These are phyloP conservation scores for Drosophila tropicalis DNA, from an alignment of 1,140 invertebrate genomes.

Conservation along the genomic window DNA sequence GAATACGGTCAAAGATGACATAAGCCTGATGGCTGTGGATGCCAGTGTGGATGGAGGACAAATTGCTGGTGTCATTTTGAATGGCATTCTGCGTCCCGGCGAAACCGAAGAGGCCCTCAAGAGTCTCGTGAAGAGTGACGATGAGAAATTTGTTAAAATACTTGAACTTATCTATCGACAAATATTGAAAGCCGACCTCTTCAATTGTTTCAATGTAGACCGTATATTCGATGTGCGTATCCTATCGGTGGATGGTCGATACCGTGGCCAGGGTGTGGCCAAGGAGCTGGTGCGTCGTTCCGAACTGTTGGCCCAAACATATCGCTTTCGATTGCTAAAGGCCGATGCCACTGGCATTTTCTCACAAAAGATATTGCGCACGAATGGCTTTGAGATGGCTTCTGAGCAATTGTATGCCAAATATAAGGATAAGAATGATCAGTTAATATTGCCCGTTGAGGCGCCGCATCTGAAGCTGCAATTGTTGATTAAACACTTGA, in stretches of 20 bases:
- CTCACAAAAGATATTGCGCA: conserved; percentile 89
- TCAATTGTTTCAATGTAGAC: conserved; percentile 87
- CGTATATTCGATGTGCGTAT: conserved; percentile 92
- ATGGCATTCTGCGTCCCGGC: conserved; percentile 85
- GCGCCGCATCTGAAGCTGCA: conserved; percentile 87
- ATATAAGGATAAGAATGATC: conserved; percentile 85
- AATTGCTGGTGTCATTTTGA: conserved; percentile 88
- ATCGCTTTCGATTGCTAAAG: conserved; percentile 89
- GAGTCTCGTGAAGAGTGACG: conserved; percentile 85
- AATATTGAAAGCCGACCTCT: conserved; percentile 86
- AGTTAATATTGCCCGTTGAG: conserved; percentile 84
- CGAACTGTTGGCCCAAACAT: conserved; percentile 86
- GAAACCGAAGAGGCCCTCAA: conserved; percentile 86
- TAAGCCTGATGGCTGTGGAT: conserved; percentile 88
- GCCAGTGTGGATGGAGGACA: conserved; percentile 59
- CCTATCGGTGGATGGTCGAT: conserved; percentile 88
- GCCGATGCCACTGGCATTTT: conserved; percentile 91
- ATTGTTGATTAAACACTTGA: conserved; percentile 84
- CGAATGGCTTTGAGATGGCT: conserved; percentile 87
- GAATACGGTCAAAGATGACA: conserved; percentile 87
- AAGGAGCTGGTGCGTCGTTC: conserved; percentile 88
- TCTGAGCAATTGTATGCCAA: conserved; percentile 88
- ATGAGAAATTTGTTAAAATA: conserved; percentile 87
- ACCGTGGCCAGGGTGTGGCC: conserved; percentile 88
- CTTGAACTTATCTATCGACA: conserved; percentile 87